These are phyloP conservation scores for Syrmaticus mikado DNA, from an alignment of 2,113 vertebrate genomes.

Conservation along the genomic window DNA sequence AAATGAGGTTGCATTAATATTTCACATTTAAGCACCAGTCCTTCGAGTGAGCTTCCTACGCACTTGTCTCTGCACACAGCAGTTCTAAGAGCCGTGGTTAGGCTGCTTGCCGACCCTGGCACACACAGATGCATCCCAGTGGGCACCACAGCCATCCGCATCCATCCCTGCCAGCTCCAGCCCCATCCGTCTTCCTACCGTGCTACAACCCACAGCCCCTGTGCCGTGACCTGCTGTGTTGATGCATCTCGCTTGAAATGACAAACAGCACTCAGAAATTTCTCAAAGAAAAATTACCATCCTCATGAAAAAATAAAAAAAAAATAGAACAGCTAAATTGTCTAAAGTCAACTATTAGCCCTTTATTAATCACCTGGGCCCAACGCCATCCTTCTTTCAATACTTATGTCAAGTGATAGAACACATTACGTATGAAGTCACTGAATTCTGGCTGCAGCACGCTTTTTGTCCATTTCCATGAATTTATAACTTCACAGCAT, in stretches of 20 bases:
- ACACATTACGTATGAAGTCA: fast-evolving
- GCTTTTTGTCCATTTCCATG: neutral
- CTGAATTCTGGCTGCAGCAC: neutral
- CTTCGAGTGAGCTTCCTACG: neutral
- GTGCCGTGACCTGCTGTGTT: fast-evolving
- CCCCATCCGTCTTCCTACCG: neutral
- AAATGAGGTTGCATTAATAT: constrained; percentile 29
- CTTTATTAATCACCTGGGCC: neutral
- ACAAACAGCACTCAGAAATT: fast-evolving
- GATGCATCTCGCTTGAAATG: fast-evolving
- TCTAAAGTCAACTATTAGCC: neutral
- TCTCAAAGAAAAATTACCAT: neutral
- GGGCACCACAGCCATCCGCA: neutral
- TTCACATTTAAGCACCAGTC: neutral
- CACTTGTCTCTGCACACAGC: neutral
- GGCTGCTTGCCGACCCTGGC: neutral
- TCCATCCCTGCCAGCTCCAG: neutral
- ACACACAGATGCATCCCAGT: fast-evolving
- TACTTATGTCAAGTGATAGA: neutral
- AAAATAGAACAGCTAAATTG: neutral
- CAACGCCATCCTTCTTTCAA: neutral
- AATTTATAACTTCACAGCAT: neutral
- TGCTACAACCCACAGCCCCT: neutral
- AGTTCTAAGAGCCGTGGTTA: neutral
- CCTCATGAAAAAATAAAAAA: neutral